Conservation (phyloP, 1,140 invertebrate species). For the Cherax destructor region DNA sequence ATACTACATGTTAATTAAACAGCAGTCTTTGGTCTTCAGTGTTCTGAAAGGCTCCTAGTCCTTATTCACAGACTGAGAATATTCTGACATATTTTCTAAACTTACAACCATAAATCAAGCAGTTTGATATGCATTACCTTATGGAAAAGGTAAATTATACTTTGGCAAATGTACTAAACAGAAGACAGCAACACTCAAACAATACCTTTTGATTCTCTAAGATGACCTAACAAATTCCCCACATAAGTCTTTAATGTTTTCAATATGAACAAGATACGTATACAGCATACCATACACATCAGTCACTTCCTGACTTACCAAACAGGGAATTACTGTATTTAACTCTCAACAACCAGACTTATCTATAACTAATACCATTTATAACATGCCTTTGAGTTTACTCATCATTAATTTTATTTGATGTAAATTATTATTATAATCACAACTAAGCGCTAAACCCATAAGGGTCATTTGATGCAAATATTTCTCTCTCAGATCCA, state of each 20-base stretch:
- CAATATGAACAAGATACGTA: conserved; percentile 2
- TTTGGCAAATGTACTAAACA: conserved; percentile 31
- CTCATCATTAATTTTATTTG: too few species aligned
- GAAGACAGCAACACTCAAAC: not conserved
- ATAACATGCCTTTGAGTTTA: too few species aligned
- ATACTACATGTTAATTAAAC: conserved; percentile 15
- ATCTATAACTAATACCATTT: not conserved
- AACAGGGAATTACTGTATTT: not conserved
- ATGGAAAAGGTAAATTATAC: conserved; percentile 3
- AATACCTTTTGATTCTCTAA: too few species aligned
- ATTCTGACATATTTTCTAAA: conserved; percentile 2
- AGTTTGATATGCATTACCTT: conserved; percentile 10
- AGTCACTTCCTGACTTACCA: not conserved
- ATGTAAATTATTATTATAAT: too few species aligned
- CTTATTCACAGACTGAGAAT: not conserved
- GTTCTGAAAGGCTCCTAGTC: conserved; percentile 22
- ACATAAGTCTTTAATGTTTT: not conserved
- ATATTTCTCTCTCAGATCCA: too few species aligned
- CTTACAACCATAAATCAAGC: not conserved
- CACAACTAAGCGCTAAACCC: too few species aligned
- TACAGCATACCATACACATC: not conserved
- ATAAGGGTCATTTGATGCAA: too few species aligned
- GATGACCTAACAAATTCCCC: too few species aligned
- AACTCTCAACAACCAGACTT: not conserved
- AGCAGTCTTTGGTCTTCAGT: conserved; percentile 28